Conservation (phyloP, 2,113 vertebrate genomes). For the Meles meles region DNA sequence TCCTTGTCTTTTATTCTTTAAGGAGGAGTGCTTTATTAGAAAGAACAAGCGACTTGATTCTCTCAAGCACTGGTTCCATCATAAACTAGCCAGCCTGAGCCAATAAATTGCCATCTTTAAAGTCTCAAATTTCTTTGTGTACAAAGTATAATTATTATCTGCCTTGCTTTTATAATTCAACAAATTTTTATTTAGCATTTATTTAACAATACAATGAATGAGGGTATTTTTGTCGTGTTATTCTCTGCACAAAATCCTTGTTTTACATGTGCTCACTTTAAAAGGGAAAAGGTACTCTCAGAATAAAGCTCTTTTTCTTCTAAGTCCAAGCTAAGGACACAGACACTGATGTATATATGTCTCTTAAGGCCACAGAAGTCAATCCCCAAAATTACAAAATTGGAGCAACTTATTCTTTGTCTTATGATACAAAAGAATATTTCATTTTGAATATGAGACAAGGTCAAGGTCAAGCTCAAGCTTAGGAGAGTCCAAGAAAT, state of each 20-base stretch:
- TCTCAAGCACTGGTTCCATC: background rate
- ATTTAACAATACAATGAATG: background rate
- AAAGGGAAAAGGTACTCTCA: background rate
- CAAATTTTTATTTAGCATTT: background rate
- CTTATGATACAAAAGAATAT: background rate
- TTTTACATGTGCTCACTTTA: background rate
- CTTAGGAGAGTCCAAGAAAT: background rate
- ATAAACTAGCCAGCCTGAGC: background rate
- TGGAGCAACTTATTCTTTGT: background rate
- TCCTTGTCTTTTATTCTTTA: constrained; percentile 20
- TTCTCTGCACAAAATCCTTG: background rate
- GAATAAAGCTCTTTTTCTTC: background rate
- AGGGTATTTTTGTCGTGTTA: background rate
- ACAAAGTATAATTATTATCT: constrained; percentile 20
- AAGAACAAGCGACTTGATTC: background rate
- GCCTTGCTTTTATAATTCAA: background rate
- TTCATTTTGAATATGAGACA: constrained; percentile 12
- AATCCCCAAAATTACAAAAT: background rate
- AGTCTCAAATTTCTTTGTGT: constrained; percentile 27
- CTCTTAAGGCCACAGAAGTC: background rate
- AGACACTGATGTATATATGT: background rate
- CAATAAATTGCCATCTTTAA: background rate
- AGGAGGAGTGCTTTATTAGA: background rate
- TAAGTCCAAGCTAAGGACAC: background rate
- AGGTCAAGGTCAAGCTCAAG: background rate